These are phyloP conservation scores for western clawed frog (Xenopus tropicalis) DNA, from an alignment of 2,113 vertebrate species.

Conservation along the genomic window UCB_Xtro_10.0 CM004445.2:117928501-117929000, in stretches of 20 bases:
- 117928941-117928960: slow-evolving; percentile 33
- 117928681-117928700: background rate
- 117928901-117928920: slow-evolving; percentile 22
- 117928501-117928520: too few relatives aligned
- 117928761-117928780: slow-evolving; percentile 43
- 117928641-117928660: too few relatives aligned
- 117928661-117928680: too few relatives aligned
- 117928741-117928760: slow-evolving; percentile 15
- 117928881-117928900: slow-evolving; percentile 39
- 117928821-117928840: slow-evolving; percentile 43
- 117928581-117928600: too few relatives aligned
- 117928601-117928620: too few relatives aligned
- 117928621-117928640: too few relatives aligned
- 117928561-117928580: too few relatives aligned
- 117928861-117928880: slow-evolving; percentile 34
- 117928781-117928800: slow-evolving; percentile 37
- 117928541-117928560: too few relatives aligned
- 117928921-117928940: background rate
- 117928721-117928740: background rate
- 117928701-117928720: background rate
- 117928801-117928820: slow-evolving; percentile 38
- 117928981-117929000: slow-evolving; percentile 6
- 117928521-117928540: too few relatives aligned
- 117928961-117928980: background rate
- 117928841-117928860: slow-evolving; percentile 25